Evolutionary conservation across 2,113 vertebrate species (phyloP).

Genomic region (Egretta garzetta): DNA sequence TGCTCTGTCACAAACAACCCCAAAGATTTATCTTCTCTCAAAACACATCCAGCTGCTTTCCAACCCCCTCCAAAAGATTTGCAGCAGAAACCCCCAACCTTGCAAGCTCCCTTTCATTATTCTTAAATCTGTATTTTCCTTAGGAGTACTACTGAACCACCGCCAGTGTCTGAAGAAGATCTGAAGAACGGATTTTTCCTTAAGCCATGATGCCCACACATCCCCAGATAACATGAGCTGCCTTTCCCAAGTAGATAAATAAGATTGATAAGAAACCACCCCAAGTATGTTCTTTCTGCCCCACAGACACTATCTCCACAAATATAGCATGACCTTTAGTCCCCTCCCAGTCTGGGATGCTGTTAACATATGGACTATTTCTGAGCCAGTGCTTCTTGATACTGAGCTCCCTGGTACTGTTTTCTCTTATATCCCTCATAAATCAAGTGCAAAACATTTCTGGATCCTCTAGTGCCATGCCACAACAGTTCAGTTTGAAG

Average conservation of each 20-base stretch:
- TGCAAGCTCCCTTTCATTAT: not conserved
- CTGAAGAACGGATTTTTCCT: not conserved
- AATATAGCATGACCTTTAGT: not conserved
- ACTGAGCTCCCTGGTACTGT: not conserved
- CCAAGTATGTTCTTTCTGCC: not conserved
- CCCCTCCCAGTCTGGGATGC: not conserved
- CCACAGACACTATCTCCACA: not conserved
- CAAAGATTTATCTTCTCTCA: not conserved
- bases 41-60: not conserved
- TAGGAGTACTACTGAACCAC: not conserved
- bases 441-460: not conserved
- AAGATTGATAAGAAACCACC: not conserved
- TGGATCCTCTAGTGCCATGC: not conserved
- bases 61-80: not conserved
- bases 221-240: not conserved
- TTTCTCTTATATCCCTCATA: not conserved
- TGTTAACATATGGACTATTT: not conserved
- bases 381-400: not conserved
- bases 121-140: not conserved
- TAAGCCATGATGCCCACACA: not conserved
- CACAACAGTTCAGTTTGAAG: rapidly evolving
- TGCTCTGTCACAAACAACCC: not conserved
- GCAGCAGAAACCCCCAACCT: not conserved
- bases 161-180: not conserved
- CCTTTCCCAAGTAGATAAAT: not conserved